These are phyloP conservation scores for Theocolax elegans DNA, from an alignment of 1,140 invertebrate species.

Conservation along the genomic window DNA sequence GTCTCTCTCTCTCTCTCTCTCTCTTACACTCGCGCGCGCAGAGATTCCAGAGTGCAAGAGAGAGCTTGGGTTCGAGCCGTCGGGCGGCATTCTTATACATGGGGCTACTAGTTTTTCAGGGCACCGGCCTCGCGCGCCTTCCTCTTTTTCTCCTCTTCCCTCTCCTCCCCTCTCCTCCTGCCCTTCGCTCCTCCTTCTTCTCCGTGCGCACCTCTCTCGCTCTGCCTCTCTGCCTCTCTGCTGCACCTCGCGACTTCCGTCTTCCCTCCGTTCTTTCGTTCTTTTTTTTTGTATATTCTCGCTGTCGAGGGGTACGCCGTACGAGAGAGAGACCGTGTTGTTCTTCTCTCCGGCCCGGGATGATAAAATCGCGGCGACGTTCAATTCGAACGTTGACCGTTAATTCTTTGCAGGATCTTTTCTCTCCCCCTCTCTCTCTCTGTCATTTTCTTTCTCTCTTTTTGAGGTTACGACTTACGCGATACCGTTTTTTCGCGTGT, in stretches of 20 bases:
- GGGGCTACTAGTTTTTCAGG: conserved; percentile 55
- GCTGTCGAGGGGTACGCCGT: neutral
- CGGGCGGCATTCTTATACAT: conserved; percentile 52
- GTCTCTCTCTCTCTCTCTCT: no score
- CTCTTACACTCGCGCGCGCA: neutral
- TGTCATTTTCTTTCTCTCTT: neutral
- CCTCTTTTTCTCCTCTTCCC: conserved; percentile 43
- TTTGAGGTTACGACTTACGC: no score
- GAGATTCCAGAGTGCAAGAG: conserved; percentile 25
- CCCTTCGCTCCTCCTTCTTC: conserved; percentile 24
- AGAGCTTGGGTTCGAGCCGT: conserved; percentile 33
- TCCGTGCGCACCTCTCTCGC: conserved; percentile 20
- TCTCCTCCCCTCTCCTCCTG: conserved; percentile 36
- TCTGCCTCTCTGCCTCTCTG: conserved; percentile 4
- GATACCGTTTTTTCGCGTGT: no score
- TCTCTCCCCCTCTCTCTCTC: conserved; percentile 3
- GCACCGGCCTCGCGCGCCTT: conserved; percentile 45
- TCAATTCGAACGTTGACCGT: no score
- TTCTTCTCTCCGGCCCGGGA: no score
- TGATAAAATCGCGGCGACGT: conserved; percentile 4
- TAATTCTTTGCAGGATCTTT: conserved; percentile 28
- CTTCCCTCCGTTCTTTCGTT: conserved; percentile 1
- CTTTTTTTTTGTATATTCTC: neutral
- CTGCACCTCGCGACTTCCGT: conserved; percentile 29
- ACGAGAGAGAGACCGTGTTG: neutral